phyloP scores from a whole-genome alignment of 2,113 vertebrate species.

The Dryoscopus gambensis region DNA sequence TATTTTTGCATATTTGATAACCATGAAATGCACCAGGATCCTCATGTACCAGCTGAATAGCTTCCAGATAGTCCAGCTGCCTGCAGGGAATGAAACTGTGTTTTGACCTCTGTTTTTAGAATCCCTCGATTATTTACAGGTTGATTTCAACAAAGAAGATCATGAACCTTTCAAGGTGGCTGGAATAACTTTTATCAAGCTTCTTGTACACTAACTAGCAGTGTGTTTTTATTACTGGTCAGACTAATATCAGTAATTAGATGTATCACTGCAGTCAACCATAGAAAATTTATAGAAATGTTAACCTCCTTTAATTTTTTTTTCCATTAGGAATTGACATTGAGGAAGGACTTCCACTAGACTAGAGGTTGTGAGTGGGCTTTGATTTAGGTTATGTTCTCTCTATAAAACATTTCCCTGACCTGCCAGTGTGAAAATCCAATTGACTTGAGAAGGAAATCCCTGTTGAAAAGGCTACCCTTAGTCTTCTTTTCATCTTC shows the following conservation, averaged over 20 bases:
- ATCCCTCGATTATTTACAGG: neutral
- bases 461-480: neutral
- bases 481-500: slow-evolving; percentile 10
- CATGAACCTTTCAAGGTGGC: neutral
- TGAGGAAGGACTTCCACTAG: neutral
- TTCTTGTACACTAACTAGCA: neutral
- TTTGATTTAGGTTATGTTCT: neutral
- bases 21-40: neutral
- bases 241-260: neutral
- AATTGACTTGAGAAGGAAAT: neutral
- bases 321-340: neutral
- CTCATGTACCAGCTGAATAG: neutral
- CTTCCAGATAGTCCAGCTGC: neutral
- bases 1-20: neutral
- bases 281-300: neutral
- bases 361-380: neutral
- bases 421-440: neutral
- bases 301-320: neutral
- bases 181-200: neutral
- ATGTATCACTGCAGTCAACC: neutral
- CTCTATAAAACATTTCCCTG: neutral
- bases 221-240: neutral
- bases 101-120: neutral
- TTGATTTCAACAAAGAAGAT: neutral
- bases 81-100: neutral